A percentile compares a stretch with the other conserved stretches of the same genome.
Conservation (phyloP, 2,113 vertebrate genomes). For the Engraulis encrasicolus region DNA sequence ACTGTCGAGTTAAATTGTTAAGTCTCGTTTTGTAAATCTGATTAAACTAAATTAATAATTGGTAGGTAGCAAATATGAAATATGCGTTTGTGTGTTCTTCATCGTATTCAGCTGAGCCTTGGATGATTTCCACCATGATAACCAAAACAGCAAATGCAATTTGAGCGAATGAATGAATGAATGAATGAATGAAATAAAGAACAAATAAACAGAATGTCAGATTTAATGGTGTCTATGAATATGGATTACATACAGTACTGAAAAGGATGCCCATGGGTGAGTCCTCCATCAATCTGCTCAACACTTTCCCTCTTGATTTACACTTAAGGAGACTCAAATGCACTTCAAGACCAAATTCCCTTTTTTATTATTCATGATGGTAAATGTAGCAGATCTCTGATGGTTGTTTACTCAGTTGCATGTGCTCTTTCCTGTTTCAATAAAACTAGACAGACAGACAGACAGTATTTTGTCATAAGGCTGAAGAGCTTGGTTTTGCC, state of each 20-base stretch:
- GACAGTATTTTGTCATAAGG: too few relatives aligned
- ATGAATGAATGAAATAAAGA: too few relatives aligned
- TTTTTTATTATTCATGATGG: conserved; percentile 29
- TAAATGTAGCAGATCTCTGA: neutral
- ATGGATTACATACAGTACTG: conserved; percentile 68
- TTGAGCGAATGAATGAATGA: neutral
- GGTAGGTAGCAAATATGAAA: neutral
- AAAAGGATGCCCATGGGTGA: conserved; percentile 63
- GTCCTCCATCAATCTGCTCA: conserved; percentile 48
- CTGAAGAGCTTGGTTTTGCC: too few relatives aligned
- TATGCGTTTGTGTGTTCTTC: neutral
- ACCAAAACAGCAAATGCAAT: neutral
- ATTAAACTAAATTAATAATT: neutral
- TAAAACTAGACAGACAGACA: too few relatives aligned
- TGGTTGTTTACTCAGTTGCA: neutral
- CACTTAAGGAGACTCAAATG: conserved; percentile 50
- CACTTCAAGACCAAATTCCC: conserved; percentile 43
- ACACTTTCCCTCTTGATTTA: conserved; percentile 59
- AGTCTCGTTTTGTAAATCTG: neutral
- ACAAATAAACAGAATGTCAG: too few relatives aligned
- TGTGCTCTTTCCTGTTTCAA: neutral
- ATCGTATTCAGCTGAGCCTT: neutral
- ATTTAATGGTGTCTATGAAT: conserved; percentile 56
- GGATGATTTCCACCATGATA: neutral
- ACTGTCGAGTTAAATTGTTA: too few relatives aligned